Conservation (phyloP, 2,888 invertebrate genomes). For the Mesopsocus fuscifrons region DNA sequence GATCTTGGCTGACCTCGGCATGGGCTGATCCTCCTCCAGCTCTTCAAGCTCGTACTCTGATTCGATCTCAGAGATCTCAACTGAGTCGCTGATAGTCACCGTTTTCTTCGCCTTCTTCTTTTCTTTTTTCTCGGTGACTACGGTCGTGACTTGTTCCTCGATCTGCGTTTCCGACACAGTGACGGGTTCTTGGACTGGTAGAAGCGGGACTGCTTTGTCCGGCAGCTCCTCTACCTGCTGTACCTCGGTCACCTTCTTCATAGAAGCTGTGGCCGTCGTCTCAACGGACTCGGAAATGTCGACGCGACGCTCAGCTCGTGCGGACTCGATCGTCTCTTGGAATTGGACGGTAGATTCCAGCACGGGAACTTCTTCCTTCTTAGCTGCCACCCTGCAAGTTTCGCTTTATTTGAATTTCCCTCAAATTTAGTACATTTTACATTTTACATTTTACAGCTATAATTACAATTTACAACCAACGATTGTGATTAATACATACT, state of each 20-base stretch:
- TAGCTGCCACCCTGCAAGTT: slow-evolving; percentile 28
- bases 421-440: too few species aligned
- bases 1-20: slow-evolving; percentile 13
- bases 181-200: slow-evolving; percentile 37
- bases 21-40: slow-evolving; percentile 13
- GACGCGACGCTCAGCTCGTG: slow-evolving; percentile 25
- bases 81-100: slow-evolving; percentile 19
- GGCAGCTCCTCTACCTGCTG: slow-evolving; percentile 15
- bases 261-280: slow-evolving; percentile 18
- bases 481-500: too few species aligned
- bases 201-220: slow-evolving; percentile 28
- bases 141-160: slow-evolving; percentile 29
- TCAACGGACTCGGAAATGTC: slow-evolving; percentile 19
- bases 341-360: slow-evolving; percentile 37
- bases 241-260: slow-evolving; percentile 19
- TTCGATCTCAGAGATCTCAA: slow-evolving; percentile 18
- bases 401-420: too few species aligned
- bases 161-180: slow-evolving; percentile 41
- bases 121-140: slow-evolving; percentile 25
- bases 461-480: too few species aligned
- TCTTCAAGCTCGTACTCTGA: slow-evolving; percentile 16
- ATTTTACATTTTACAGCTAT: too few species aligned
- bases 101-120: slow-evolving; percentile 22
- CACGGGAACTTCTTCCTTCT: slow-evolving; percentile 32
- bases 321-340: slow-evolving; percentile 23